Base-by-base conservation (phyloP, 2,113 vertebrate genomes). In the Procavia capensis region DNA sequence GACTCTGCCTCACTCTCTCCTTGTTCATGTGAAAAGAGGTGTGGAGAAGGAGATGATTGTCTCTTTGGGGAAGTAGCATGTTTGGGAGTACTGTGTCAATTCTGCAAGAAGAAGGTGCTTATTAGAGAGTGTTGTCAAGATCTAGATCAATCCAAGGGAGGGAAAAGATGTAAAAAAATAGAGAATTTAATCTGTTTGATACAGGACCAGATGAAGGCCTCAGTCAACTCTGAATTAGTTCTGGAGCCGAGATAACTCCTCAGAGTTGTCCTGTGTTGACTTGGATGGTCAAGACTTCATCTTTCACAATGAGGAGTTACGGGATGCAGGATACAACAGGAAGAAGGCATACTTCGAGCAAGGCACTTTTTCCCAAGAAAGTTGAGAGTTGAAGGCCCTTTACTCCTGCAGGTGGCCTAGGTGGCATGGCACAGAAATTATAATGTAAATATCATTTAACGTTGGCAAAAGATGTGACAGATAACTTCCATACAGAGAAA, bases 1-100 rank as follows among this genome's bases (percentile, higher is more conserved):
- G 16, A 17, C 3, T 34, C 24, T 6, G n/a, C 5, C 39, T 11
- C 1, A 59, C 7, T 1, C 1, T 5, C 0, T 29, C 1, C 20
- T 19, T 27, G 43, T 47, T 10, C 27, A 76, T 68, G 31, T 76
- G 19, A 34, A 47, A 31, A 68, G 34, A 68, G 74, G 3, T 6
- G 34, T 31, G 14, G 7, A 45, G 47, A 31, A 24, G 41, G 1
- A 45, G 25, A 72, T 3, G 17, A 3, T 0, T 63, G 5, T 85
- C 25, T 61, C 8, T 76, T 61, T 41, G 6, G 6, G 6, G 20
- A 4, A 59, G 6, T 47, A 19, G 2, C 11, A 7, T 6, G 2
- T 47, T 29, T 14, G 63, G 14, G 1, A 5, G 11, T 41, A 2
- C 29, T 74, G 9, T 63, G 27, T 78, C 27, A 43, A 61, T 81